Base-by-base conservation (phyloP, 37 sponge, comb jelly and placozoan genomes). In the Lycopodina hypogea region DNA sequence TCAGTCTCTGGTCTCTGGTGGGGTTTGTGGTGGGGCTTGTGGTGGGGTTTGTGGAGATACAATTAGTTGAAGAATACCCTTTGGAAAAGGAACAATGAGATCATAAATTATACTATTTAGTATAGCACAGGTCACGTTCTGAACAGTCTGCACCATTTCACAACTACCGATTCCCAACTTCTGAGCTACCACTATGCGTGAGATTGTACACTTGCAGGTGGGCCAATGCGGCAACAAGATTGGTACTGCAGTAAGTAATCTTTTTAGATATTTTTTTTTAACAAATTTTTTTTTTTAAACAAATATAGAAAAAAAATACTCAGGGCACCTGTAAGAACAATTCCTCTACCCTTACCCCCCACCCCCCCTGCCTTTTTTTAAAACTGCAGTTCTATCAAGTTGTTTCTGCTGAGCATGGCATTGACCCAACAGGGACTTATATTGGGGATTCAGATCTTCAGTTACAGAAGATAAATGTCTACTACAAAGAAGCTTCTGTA, bases 151-250 rank as follows among this genome's bases (percentile, higher is more conserved):
- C 39, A 41, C 24, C 11, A 3, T 70, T 70, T 26, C 14, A 14
- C 60, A n/a, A n/a, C n/a, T n/a, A 35, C 65, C 23, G 17, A 34
- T 28, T 60, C 24, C 17, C 28, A 3, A 6, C 37, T 42, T 23
- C 7, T 6, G 1, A 55, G 51, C 36, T 2, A 60, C 37, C 3
- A 76, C 28, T 69, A 98, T 98, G 99, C 87, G 99, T 78, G 99
- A 98, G 71, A 98, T 98, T 45, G 99, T 98, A 81, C 99, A 98
- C 57, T 74, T 98, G 77, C 99, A 98, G 75, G 99, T 96, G n/a
- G 99, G 99, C 79, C 99, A 98, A 73, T 98, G 99, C 82, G 99
- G 99, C 69, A 98, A 98, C 95, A 96, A 98, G 70, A 98, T 98
- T 78, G 99, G 99, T 56, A 94, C 99, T 77, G 96, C 95, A 87